A percentile compares a stretch with the other conserved stretches of the same genome.
Conservation (phyloP, 2,113 vertebrate species). For the Petaurus breviceps region DNA sequence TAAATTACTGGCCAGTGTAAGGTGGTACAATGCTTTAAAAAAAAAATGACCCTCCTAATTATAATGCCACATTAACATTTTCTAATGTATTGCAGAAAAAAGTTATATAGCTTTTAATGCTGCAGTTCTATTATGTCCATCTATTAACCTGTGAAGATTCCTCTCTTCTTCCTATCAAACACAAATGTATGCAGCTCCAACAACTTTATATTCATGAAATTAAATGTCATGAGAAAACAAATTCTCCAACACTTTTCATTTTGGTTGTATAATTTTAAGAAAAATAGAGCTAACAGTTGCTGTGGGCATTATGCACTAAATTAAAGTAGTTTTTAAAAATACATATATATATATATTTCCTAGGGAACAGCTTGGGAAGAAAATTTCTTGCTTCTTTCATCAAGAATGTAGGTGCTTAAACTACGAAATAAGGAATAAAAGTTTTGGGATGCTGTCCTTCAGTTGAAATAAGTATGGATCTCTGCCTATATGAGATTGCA, state of each 20-base stretch:
- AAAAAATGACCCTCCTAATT: not conserved
- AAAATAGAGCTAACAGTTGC: conserved; percentile 16
- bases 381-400: conserved; percentile 19
- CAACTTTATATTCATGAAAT: conserved; percentile 31
- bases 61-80: not conserved
- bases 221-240: conserved; percentile 8
- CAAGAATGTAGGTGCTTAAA: conserved; percentile 24
- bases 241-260: not conserved
- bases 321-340: not conserved
- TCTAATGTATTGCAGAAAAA: not conserved
- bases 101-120: not conserved
- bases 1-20: conserved; percentile 19
- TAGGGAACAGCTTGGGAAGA: not conserved
- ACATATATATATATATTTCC: not conserved
- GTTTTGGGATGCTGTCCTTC: not conserved
- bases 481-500: not conserved
- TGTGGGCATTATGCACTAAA: not conserved
- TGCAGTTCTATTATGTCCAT: not conserved
- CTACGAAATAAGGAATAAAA: conserved; percentile 22
- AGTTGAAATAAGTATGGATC: not conserved
- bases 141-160: not conserved
- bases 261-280: conserved; percentile 47
- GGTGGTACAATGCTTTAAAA: not conserved
- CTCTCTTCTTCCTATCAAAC: not conserved
- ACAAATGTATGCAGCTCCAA: conserved; percentile 21